Evolutionary conservation across 2,113 vertebrate species (phyloP), one percentile per base, ranked within the genome.

Genomic region (Nothoprocta perdicaria): DNA sequence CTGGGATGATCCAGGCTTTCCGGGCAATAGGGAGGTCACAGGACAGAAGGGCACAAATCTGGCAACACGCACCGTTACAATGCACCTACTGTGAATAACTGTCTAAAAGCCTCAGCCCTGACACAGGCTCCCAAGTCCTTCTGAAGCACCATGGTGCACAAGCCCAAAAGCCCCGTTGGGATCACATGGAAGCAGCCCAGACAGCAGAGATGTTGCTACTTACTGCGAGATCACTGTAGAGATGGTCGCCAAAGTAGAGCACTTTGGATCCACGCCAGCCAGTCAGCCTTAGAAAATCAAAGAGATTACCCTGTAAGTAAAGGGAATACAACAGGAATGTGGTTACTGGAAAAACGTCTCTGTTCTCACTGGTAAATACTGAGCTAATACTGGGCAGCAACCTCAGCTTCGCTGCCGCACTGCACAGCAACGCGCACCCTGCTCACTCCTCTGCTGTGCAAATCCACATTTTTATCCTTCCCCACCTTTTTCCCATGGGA

Each of bases 211-310:
- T 29, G 29, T 21, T 12, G 8, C 5, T 78, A 97, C 98, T 99
- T 92, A 99, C 99, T 65, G 99, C 99, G 60, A 99, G 97, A 95
- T 99, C 99, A 4, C 99, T 99, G 94, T 99, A 99, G 57, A 99
- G 98, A 95, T 99, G 99, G 91, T 99, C 99, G 35, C 99, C 99
- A 11, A 99, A 99, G 96, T 99, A 99, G n/a, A 99, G 98, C 66
- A 99, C 99, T 3, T 97, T 98, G 65, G 99, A 99, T 4, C 99
- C 99, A 24, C 98, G 97, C 99, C 99, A 99, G 40, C 99, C 98
- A 0, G 98, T 99, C 96, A 99, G 97, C 86, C 98, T 97, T 65
- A 99, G 97, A 82, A 99, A 99, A 88, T 99, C 99, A 79, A 98
- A 98, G 76, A 99, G 97, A 92, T 99, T 99, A 65, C 99, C 99